Percentiles rank a stretch among this genome's conserved stretches.
phyloP scores from a whole-genome alignment of 1,140 invertebrate genomes.

The Pseudoatta argentina region DNA sequence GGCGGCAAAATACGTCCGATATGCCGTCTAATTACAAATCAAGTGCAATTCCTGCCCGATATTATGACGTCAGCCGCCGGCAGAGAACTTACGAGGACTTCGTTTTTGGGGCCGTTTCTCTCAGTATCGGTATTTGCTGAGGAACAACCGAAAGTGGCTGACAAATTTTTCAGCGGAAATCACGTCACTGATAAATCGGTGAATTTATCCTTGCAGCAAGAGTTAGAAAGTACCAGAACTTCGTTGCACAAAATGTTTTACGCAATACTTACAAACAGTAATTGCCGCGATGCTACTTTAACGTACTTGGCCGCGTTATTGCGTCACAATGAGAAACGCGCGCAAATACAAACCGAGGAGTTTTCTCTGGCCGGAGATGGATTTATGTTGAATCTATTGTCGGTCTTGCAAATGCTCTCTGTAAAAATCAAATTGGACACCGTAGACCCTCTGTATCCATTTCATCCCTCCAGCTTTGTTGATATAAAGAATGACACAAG shows the following conservation, averaged over 20 bases:
- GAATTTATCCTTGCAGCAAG: slow-evolving; percentile 89
- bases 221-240: slow-evolving; percentile 90
- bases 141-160: slow-evolving; percentile 94
- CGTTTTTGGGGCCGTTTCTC: slow-evolving; percentile 96
- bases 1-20: slow-evolving; percentile 90
- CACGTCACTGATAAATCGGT: slow-evolving; percentile 87
- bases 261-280: slow-evolving; percentile 92
- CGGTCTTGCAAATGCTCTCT: slow-evolving; percentile 95
- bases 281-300: slow-evolving; percentile 91
- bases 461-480: slow-evolving; percentile 92
- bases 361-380: slow-evolving; percentile 95
- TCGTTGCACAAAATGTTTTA: slow-evolving; percentile 94
- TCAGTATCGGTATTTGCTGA: slow-evolving; percentile 96
- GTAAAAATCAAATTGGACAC: slow-evolving; percentile 94
- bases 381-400: slow-evolving; percentile 97
- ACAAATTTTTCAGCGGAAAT: slow-evolving; percentile 88
- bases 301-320: slow-evolving; percentile 93
- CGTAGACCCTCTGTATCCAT: slow-evolving; percentile 95
- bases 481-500: slow-evolving; percentile 94
- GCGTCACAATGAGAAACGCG: slow-evolving; percentile 93
- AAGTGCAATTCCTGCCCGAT: slow-evolving; percentile 92
- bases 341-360: slow-evolving; percentile 96
- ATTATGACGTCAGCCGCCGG: slow-evolving; percentile 90
- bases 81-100: slow-evolving; percentile 93
- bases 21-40: slow-evolving; percentile 91